Base-by-base conservation (phyloP, 2,113 vertebrate species). In the Siphamia tubifer region DNA sequence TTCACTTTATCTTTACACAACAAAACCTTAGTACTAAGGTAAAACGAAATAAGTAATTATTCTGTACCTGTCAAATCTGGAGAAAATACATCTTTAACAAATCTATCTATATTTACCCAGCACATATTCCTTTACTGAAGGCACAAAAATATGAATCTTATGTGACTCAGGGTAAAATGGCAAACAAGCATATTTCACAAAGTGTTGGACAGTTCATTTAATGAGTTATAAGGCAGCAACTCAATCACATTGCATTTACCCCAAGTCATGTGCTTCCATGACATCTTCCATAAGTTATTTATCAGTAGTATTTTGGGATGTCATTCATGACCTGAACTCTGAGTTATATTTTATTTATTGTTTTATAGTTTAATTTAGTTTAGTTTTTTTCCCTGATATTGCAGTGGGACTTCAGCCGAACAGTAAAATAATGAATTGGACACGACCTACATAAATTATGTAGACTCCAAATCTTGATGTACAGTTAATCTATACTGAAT, bases 71-170 rank as follows among this genome's bases (percentile, higher is more conserved):
- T 27, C 57, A 64, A 34, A 57, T 8, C 15, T 7, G n/a, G 2
- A 35, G 32, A 23, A 68, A 72, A 68, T 40, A 30, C 8, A 8
- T 11, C 47, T 52, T 55, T 65, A 25, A 64, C 7, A 63, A 53
- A 55, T 12, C 8, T n/a, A 32, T 30, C 27, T 62, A 24, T 30
- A 40, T 53, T 68, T 65, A 36, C 54, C 42, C 12, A 9, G 12
- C 19, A 2, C 23, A 62, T 54, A 57, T 71, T 53, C 54, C 27
- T 62, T 5, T 27, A 30, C 43, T 23, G 5, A 30, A 56, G 32
- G 2, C 27, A 32, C 25, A 31, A 16, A 27, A 11, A 42, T 51
- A 48, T 69, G 39, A 43, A 35, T 68, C 36, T 47, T 51, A 19
- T 51, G 27, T 42, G 24, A 23, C 32, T 54, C 12, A 21, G 36